Evolutionary conservation across 2,113 vertebrate species (phyloP), one percentile per base, ranked within the genome.

Genomic region (Eudyptes chrysolophus): DNA sequence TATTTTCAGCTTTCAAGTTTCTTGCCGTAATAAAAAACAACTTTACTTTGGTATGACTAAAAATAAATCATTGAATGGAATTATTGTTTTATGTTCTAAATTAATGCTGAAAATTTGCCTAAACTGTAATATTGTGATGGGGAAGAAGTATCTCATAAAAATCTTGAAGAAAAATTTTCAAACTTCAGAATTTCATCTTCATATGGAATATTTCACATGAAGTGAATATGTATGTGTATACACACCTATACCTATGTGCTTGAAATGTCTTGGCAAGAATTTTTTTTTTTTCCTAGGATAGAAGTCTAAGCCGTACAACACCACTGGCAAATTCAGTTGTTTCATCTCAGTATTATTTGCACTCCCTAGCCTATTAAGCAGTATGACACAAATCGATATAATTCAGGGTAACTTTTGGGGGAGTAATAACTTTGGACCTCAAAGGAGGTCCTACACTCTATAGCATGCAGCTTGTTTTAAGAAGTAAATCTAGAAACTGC

Each of bases 381-480:
- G 18, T 17, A 29, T 32, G 34, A 55, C 34, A 9, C 3, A 66
- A 87, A 13, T 20, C 60, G 15, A 36, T 44, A 12, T 15, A 49
- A 68, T 29, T 55, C 48, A 55, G 10, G 6, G 30, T 51, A 32
- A 86, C 38, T 30, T 77, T 70, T 10, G 2, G 7, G 8, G 38
- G 3, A 46, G 22, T 34, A 54, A 3, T 12, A 68, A 62, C 38
- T 84, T 68, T 36, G 6, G 20, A 71, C 4, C 3, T 14, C n/a
- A 80, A 51, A 49, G 30, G 16, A 72, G 14, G 7, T 44, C n/a
- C 17, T 49, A 55, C 0, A 0, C 4, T 48, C 13, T 44, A 25
- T 2, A 76, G 16, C 2, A 49, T 5, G 34, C 18, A 87, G 29
- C 8, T 51, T 66, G 5, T 71, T 88, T 72, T 27, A 86, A 52